Conservation (phyloP, 1,140 invertebrate genomes). For the Spodoptera litura region DNA sequence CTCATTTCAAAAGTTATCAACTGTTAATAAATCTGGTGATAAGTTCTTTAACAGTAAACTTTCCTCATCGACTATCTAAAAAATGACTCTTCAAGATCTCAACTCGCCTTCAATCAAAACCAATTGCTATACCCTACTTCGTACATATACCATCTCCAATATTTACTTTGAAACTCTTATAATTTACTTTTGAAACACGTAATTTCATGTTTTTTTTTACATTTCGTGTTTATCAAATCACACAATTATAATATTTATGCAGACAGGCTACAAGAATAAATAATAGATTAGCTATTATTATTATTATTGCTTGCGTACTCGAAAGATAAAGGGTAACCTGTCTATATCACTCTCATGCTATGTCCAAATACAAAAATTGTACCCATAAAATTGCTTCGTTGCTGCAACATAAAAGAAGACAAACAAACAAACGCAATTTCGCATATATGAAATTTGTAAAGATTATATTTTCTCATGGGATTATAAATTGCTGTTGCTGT, state of each 20-base stretch:
- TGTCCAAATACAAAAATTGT: too few relatives aligned
- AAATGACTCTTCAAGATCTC: conserved; percentile 18
- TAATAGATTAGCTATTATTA: too few relatives aligned
- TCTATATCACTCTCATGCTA: too few relatives aligned
- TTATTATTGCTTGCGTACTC: too few relatives aligned
- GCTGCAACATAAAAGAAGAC: too few relatives aligned
- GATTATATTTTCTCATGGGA: too few relatives aligned
- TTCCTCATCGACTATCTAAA: conserved; percentile 2
- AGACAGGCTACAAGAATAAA: too few relatives aligned
- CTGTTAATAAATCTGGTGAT: conserved; percentile 25
- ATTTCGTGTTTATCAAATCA: background rate
- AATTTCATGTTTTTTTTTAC: background rate
- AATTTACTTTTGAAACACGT: background rate
- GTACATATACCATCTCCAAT: background rate
- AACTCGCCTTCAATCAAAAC: conserved; percentile 4
- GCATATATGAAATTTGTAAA: too few relatives aligned
- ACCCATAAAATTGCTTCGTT: too few relatives aligned
- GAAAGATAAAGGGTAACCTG: too few relatives aligned
- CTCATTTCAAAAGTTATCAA: conserved; percentile 13
- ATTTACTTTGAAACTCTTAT: background rate
- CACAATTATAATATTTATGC: background rate
- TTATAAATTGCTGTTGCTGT: too few relatives aligned
- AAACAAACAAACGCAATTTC: too few relatives aligned
- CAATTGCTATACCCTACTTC: background rate
- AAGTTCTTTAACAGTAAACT: background rate